Conservation (phyloP, 2,113 vertebrate species). For the Nerophis lumbriciformis region DNA sequence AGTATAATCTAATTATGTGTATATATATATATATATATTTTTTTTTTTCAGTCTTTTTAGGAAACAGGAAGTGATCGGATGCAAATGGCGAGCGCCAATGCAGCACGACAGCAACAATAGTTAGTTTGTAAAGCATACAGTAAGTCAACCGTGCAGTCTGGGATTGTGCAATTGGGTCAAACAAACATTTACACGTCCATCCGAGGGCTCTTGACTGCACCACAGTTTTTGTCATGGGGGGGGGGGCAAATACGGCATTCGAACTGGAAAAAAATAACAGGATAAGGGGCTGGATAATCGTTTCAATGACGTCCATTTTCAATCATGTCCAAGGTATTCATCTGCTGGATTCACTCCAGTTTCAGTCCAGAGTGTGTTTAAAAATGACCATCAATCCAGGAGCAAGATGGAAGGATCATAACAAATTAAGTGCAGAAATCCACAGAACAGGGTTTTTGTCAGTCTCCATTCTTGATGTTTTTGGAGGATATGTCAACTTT, state of each 20-base stretch:
- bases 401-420: slow-evolving; percentile 27
- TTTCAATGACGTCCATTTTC: background rate
- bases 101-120: slow-evolving; percentile 23
- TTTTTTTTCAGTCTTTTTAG: background rate
- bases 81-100: slow-evolving; percentile 40
- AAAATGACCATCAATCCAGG: background rate
- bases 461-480: slow-evolving; percentile 42
- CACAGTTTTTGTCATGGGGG: slow-evolving; percentile 27
- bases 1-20: no score
- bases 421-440: slow-evolving; percentile 20
- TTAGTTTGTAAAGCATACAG: slow-evolving; percentile 25
- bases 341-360: slow-evolving; percentile 16
- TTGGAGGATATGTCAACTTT: slow-evolving; percentile 66
- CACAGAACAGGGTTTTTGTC: slow-evolving; percentile 25
- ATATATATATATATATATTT: no score
- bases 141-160: slow-evolving; percentile 33
- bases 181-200: slow-evolving; percentile 27
- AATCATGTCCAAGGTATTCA: slow-evolving; percentile 6
- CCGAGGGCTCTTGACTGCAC: slow-evolving; percentile 22
- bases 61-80: slow-evolving; percentile 33
- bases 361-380: slow-evolving; percentile 4
- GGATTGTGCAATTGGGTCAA: slow-evolving; percentile 12
- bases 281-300: background rate
- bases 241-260: slow-evolving; percentile 18
- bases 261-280: background rate